Base-by-base conservation (phyloP, 2,888 invertebrate species). In the Cheilosia soror region DNA sequence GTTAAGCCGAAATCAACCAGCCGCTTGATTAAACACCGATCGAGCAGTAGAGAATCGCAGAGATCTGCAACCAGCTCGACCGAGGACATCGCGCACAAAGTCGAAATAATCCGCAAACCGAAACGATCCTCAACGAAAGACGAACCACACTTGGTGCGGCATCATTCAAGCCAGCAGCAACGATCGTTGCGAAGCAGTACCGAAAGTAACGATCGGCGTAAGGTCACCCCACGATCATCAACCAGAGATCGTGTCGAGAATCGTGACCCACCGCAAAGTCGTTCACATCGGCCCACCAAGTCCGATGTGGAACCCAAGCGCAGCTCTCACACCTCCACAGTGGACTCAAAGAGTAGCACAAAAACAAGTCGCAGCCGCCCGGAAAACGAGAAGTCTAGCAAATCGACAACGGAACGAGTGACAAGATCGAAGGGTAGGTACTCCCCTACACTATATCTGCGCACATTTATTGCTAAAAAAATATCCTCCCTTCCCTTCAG, bases 11-110 rank as follows among this genome's bases (percentile, higher is more conserved):
- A 81, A 68, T 49, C 86, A 9, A 85, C 85, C 87, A 90, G 87
- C 89, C 89, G 89, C 11, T 89, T 87, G 69, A 87, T 88, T 15
- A 90, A 87, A 87, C 88, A 88, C 88, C 88, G 88, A 87, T 85
- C 87, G 87, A 89, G 88, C 88, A 89, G 88, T 71, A 73, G 63
- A 73, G 88, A 69, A 78, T 87, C 87, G 33, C 78, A 62, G 20
- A 77, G 79, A 79, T 82, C 75, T 5, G 79, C 85, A 53, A 87
- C 62, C 33, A 79, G 80, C 47, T 78, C 71, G 57, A 87, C 71
- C 69, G 87, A 87, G 51, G 87, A 69, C 55, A 81, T 65, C 49
- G 40, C 83, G 37, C 73, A 68, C 57, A 47, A 66, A 65, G 37
- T 47, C 76, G 76, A 83, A 65, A 7, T 69, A 72, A 75, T 71